Conservation (phyloP, 2,113 vertebrate genomes). For the Sinocyclocheilus maitianheensis region DNA sequence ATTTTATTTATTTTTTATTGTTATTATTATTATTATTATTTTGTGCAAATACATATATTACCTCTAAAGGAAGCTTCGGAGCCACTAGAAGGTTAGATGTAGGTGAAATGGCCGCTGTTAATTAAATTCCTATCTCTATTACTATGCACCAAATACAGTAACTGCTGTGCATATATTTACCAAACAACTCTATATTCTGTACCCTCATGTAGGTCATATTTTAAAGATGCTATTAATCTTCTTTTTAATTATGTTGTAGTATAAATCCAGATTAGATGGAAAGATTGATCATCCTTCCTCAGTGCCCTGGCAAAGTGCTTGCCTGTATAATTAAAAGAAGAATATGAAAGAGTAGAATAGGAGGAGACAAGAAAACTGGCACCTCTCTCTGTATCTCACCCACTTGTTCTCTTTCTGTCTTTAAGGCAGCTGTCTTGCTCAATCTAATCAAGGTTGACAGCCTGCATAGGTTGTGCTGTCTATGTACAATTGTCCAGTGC, state of each 20-base stretch:
- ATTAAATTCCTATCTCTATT: conserved; percentile 48
- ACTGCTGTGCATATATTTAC: conserved; percentile 50
- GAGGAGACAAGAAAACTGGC: neutral
- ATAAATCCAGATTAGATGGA: conserved; percentile 55
- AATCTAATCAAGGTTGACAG: conserved; percentile 24
- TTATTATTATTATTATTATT: neutral
- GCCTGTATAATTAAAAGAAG: conserved; percentile 51
- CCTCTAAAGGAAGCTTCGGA: conserved; percentile 15
- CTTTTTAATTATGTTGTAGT: conserved; percentile 65
- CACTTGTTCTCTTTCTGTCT: conserved; percentile 16
- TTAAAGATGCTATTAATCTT: conserved; percentile 64
- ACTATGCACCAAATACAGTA: conserved; percentile 34
- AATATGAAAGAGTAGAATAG: conserved; percentile 11
- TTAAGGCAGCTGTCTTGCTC: conserved; percentile 19
- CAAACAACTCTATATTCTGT: conserved; percentile 30
- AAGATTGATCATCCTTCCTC: conserved; percentile 55
- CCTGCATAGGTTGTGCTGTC: conserved; percentile 3
- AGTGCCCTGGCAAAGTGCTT: conserved; percentile 52
- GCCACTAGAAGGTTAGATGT: conserved; percentile 56
- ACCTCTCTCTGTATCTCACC: neutral
- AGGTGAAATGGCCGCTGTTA: conserved; percentile 40
- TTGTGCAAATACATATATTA: too few species aligned
- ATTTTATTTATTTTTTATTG: too few species aligned
- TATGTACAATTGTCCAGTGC: conserved; percentile 4
- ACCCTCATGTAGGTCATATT: conserved; percentile 59